Conservation (phyloP, 2,888 invertebrate genomes). For the Therioaphis trifolii region DNA sequence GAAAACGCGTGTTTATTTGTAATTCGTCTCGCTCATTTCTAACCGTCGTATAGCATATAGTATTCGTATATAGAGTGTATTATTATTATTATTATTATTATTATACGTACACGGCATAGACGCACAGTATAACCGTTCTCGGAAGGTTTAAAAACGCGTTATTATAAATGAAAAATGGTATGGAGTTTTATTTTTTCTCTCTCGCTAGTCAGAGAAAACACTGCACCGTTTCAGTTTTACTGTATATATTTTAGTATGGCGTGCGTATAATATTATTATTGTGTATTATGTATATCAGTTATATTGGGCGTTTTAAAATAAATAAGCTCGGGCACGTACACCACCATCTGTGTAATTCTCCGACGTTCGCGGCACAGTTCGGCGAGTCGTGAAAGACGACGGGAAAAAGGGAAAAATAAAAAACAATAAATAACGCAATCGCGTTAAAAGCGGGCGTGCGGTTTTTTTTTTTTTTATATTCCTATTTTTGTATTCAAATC, state of each 20-base stretch:
- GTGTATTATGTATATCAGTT: too few species aligned
- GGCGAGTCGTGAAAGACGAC: slow-evolving; percentile 14
- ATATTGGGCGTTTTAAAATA: neutral
- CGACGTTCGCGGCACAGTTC: neutral
- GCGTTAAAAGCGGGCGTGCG: slow-evolving; percentile 34
- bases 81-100: too few species aligned
- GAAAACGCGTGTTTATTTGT: neutral
- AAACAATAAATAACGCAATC: slow-evolving; percentile 40
- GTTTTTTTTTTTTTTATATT: slow-evolving; percentile 32
- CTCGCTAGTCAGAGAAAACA: neutral
- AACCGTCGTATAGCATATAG: too few species aligned
- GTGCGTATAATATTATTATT: too few species aligned
- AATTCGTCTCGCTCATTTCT: neutral
- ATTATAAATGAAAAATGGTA: neutral
- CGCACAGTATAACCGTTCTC: neutral
- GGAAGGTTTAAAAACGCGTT: neutral
- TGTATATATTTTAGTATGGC: too few species aligned
- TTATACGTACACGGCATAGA: too few species aligned
- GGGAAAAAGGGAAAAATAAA: neutral
- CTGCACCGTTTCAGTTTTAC: too few species aligned
- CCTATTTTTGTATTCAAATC: slow-evolving; percentile 49
- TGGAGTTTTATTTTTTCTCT: neutral
- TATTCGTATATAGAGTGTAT: too few species aligned
- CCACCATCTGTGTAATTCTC: neutral
- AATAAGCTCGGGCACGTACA: neutral